Conservation (phyloP, 2,797 vertebrate species). For the Gephyroberyx darwinii region DNA sequence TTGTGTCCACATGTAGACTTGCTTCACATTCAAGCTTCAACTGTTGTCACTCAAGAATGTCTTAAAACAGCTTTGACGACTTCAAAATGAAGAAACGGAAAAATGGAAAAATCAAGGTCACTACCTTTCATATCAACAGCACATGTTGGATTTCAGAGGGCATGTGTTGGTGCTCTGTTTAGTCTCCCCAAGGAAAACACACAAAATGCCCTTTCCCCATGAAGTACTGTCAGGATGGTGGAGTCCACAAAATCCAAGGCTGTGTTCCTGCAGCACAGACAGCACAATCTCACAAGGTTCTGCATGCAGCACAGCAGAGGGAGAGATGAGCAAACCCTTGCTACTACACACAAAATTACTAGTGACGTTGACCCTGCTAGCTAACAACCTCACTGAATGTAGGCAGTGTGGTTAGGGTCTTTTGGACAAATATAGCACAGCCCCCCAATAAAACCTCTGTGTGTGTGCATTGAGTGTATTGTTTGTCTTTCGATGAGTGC, state of each 20-base stretch:
- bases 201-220: no score
- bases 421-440: no score
- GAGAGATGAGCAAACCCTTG: neutral
- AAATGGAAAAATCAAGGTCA: neutral
- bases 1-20: neutral
- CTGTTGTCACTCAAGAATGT: neutral
- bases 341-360: neutral
- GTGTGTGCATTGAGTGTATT: no score
- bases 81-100: neutral
- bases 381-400: neutral
- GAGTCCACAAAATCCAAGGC: neutral
- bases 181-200: no score
- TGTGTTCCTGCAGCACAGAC: neutral
- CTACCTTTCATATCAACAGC: neutral
- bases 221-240: no score
- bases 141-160: no score
- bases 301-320: neutral
- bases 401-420: neutral
- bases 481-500: no score
- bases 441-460: no score
- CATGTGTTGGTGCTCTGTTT: no score
- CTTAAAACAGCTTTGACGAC: neutral
- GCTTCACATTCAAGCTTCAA: neutral
- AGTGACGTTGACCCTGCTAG: neutral
- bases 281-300: neutral